Evolutionary conservation across 1,140 invertebrate genomes (phyloP).

Genomic region (Wasmannia auropunctata): DNA sequence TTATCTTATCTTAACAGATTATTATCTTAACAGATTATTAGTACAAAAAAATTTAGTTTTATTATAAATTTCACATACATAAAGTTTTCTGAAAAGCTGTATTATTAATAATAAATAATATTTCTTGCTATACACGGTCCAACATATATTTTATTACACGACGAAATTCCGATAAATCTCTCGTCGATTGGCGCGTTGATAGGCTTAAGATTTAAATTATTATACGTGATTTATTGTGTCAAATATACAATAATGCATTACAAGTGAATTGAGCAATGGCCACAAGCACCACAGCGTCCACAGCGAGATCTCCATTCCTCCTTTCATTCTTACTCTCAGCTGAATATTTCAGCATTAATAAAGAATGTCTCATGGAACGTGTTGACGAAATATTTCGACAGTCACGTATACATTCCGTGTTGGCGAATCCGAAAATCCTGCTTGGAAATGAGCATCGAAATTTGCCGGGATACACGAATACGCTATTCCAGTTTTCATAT

Average conservation of each 20-base stretch:
- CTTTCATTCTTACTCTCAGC: neutral
- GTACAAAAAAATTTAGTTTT: no score
- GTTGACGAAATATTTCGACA: constrained; percentile 1
- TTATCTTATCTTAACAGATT: no score
- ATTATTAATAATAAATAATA: neutral
- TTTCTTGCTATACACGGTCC: neutral
- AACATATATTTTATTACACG: neutral
- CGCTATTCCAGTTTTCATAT: neutral
- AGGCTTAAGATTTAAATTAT: neutral
- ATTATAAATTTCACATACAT: no score
- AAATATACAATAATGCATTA: neutral
- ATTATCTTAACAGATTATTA: neutral
- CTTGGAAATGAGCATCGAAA: neutral
- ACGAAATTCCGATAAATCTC: neutral
- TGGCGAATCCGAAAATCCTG: neutral
- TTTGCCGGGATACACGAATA: neutral
- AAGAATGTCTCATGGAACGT: neutral
- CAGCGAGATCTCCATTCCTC: neutral
- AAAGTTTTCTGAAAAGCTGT: neutral
- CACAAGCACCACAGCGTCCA: no score
- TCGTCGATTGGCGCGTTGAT: neutral
- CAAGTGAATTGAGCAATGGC: neutral
- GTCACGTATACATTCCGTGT: neutral
- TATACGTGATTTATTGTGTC: neutral
- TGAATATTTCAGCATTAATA: constrained; percentile 5